Base-by-base conservation (phyloP, 2,797 vertebrate genomes). In the Hippoglossus hippoglossus region DNA sequence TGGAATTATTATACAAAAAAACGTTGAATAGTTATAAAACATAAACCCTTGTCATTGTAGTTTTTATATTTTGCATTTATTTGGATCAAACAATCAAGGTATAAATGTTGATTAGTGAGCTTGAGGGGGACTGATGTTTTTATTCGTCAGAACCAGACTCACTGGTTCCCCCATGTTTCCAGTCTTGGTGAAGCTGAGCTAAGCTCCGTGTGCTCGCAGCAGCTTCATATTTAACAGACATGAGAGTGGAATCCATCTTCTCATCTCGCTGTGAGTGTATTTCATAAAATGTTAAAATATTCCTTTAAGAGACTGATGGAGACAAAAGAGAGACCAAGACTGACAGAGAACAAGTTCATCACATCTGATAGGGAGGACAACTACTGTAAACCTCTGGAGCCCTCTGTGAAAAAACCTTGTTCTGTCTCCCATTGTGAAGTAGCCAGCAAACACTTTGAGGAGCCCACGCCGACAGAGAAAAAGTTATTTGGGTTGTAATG, bases 401-500 rank as follows among this genome's bases (percentile, higher is more conserved):
- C 64, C 77, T 79, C 70, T 65, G 16, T 58, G 74, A 13, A 39
- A 39, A 89, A 88, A 85, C 88, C 82, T 83, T 80, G 82, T 87
- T 86, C 82, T 67, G 83, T 85, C 82, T 90, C 86, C 51, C 54
- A 61, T 79, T 86, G 82, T 90, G 82, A 93, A 93, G 81, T 90
- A 84, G 81, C 88, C 83, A 63, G 74, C 82, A 87, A 85, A 89
- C 88, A 79, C 86, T 86, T 82, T 81, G 76, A 91, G 75, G 73
- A 82, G 63, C 74, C 71, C 77, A 81, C 65, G 80, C 76, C 22
- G 19, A 87, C 82, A 81, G 75, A 84, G 61, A 83, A 88, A 91
- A 92, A 91, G 86, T 93, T 91, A 91, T 90, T 91, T 88, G 84
- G 79, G 84, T 90, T 91, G 91, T 94, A 94, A 94, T 93, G 87